Evolutionary conservation across 2,888 invertebrate genomes (phyloP).

Genomic region (Limenitis arthemis): DNA sequence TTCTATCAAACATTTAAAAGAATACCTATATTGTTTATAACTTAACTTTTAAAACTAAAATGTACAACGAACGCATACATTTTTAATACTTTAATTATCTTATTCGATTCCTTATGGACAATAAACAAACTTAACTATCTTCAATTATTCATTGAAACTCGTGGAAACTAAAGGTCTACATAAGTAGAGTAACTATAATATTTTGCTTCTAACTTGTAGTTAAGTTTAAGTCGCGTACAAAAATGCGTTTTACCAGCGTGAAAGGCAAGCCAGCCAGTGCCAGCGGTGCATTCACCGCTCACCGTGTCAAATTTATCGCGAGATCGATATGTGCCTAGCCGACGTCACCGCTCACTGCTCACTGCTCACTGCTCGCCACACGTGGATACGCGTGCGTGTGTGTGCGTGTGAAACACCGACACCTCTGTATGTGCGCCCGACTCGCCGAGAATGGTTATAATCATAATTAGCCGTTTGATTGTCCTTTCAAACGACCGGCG

Average conservation of each 20-base stretch:
- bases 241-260: conserved; percentile 55
- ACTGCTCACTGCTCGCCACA: no score
- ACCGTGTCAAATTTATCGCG: conserved; percentile 62
- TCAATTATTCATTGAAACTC: no score
- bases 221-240: conserved; percentile 12
- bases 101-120: no score
- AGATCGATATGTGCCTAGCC: conserved; percentile 53
- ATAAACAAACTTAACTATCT: no score
- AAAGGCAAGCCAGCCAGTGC: conserved; percentile 51
- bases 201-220: conserved; percentile 1
- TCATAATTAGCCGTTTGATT: conserved; percentile 59
- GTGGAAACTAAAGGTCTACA: no score
- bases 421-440: conserved; percentile 36
- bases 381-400: conserved; percentile 33
- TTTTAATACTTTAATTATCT: no score
- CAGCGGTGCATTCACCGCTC: conserved; percentile 61
- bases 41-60: no score
- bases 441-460: conserved; percentile 48
- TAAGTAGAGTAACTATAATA: conserved; percentile 2
- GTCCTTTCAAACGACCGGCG: conserved; percentile 35
- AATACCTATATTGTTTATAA: no score
- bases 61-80: no score
- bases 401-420: conserved; percentile 59
- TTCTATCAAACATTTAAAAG: no score
- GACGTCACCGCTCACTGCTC: conserved; percentile 58